phyloP scores from a whole-genome alignment of 2,113 vertebrate genomes.

The Tachycineta bicolor region DNA sequence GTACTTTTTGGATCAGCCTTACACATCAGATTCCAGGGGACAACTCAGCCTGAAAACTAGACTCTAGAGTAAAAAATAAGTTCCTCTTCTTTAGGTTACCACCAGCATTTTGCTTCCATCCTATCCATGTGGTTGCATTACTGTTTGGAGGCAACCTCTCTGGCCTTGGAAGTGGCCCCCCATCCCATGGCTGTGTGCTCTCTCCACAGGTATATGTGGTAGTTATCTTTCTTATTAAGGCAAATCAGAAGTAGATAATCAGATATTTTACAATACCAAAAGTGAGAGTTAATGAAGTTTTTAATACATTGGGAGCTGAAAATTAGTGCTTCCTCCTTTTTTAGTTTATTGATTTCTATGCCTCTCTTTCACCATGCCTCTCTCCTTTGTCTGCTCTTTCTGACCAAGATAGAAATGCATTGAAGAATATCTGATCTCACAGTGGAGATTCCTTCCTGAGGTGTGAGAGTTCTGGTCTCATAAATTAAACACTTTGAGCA shows the following conservation, averaged over 20 bases:
- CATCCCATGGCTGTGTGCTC: rapidly evolving
- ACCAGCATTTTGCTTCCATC: neutral
- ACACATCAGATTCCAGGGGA: neutral
- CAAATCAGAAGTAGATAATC: neutral
- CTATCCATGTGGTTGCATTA: neutral
- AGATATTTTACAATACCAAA: neutral
- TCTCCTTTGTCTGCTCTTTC: neutral
- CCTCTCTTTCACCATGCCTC: neutral
- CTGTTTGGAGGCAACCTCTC: rapidly evolving
- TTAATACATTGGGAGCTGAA: neutral
- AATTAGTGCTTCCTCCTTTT: neutral
- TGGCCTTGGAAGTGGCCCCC: neutral
- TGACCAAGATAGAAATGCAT: neutral
- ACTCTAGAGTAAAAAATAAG: neutral
- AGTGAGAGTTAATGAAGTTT: neutral
- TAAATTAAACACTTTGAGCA: neutral
- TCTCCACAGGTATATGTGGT: neutral
- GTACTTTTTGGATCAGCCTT: neutral
- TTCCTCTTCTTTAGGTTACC: neutral
- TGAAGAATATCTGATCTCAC: neutral
- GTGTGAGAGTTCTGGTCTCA: neutral
- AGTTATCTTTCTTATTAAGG: neutral
- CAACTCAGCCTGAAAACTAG: neutral
- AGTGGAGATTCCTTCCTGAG: neutral
- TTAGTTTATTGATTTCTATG: neutral